Evolutionary conservation across 2,888 invertebrate species (phyloP).

Genomic region (Zaprionus obscuricornis): DNA sequence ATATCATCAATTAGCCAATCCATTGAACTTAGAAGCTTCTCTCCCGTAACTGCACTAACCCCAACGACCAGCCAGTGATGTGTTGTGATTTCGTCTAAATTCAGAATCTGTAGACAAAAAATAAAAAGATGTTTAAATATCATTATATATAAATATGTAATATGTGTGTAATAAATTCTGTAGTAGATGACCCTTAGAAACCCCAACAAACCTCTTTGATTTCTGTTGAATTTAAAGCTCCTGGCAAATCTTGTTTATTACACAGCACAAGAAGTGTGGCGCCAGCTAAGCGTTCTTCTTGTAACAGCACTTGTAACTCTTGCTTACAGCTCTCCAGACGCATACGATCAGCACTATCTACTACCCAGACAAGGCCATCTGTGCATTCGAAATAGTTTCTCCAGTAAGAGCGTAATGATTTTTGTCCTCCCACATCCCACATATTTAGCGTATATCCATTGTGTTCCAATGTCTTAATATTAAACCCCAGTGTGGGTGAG

Average conservation of each 20-base stretch:
- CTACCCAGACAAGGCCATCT: constrained; percentile 99
- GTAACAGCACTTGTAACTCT: constrained; percentile 92
- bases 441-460: constrained; percentile 94
- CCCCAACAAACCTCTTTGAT: constrained; percentile 90
- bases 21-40: constrained; percentile 95
- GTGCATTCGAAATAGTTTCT: constrained; percentile 99
- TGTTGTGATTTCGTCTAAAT: constrained; percentile 94
- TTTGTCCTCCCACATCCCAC: constrained; percentile 99
- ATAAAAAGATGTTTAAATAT: too few species aligned
- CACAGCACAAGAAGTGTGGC: constrained; percentile 98
- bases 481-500: constrained; percentile 99
- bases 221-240: constrained; percentile 92
- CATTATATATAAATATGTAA: too few species aligned
- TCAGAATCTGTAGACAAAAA: constrained; percentile 88
- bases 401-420: constrained; percentile 98
- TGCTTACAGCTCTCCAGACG: constrained; percentile 93
- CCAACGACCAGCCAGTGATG: constrained; percentile 99
- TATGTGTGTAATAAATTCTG: too few species aligned
- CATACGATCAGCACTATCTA: constrained; percentile 97
- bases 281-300: constrained; percentile 97
- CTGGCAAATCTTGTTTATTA: constrained; percentile 98
- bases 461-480: constrained; percentile 98
- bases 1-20: constrained; percentile 99
- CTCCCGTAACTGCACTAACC: constrained; percentile 98
- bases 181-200: too few species aligned